Evolutionary conservation across 2,113 vertebrate species (phyloP).

Genomic region (Phrynosoma platyrhinos): DNA sequence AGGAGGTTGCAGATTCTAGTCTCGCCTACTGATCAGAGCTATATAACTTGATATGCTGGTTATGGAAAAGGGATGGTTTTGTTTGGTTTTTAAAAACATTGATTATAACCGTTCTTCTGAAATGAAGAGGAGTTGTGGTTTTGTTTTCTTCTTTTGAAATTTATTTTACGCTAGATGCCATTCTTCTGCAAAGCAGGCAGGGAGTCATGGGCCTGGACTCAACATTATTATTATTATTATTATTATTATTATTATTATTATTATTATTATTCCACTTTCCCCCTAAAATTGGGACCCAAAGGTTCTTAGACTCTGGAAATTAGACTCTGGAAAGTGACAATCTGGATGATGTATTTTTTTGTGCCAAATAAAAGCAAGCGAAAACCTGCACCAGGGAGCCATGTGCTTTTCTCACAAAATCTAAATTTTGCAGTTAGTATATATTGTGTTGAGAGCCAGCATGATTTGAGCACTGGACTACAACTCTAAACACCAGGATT

Average conservation of each 20-base stretch:
- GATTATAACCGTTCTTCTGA: slow-evolving; percentile 49
- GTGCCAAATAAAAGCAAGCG: too few species aligned
- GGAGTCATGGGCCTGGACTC: not conserved
- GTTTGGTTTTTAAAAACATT: not conserved
- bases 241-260: too few species aligned
- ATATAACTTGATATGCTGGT: slow-evolving; percentile 61
- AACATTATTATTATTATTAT: not conserved
- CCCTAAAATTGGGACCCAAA: too few species aligned
- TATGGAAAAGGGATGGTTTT: slow-evolving; percentile 48
- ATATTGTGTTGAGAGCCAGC: too few species aligned
- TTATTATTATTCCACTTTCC: too few species aligned
- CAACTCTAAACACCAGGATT: too few species aligned
- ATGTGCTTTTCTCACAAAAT: too few species aligned
- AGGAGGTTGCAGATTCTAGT: slow-evolving; percentile 28
- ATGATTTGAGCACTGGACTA: too few species aligned
- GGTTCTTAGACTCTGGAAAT: too few species aligned
- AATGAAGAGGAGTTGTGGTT: not conserved
- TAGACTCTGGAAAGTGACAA: not conserved
- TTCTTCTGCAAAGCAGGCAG: not conserved
- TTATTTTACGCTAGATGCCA: not conserved
- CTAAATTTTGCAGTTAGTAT: too few species aligned
- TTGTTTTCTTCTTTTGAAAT: not conserved
- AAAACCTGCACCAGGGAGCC: too few species aligned
- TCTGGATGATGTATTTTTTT: too few species aligned
- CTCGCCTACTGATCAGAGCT: slow-evolving; percentile 51